Conservation (phyloP, 2,113 vertebrate species). For the Sitta europaea region DNA sequence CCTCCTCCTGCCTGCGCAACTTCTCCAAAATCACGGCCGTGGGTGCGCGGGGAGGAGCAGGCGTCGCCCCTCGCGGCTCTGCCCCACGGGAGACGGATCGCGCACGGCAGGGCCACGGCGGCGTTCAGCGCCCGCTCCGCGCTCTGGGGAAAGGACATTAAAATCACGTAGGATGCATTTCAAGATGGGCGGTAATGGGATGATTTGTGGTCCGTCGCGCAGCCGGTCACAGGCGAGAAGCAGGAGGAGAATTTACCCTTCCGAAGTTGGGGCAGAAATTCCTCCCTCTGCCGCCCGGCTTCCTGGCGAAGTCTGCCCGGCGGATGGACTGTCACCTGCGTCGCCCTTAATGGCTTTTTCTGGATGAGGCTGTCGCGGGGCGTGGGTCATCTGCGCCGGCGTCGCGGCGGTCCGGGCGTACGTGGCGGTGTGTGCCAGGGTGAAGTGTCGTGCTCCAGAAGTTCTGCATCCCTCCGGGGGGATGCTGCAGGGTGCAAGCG, state of each 20-base stretch:
- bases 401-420: background rate
- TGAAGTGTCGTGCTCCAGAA: slow-evolving; percentile 49
- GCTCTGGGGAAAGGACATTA: background rate
- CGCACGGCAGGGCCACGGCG: background rate
- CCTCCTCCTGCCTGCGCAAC: background rate
- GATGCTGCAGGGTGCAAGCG: slow-evolving; percentile 15
- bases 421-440: slow-evolving; percentile 44
- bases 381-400: background rate
- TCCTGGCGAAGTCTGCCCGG: background rate
- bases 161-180: background rate
- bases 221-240: background rate
- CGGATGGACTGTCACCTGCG: slow-evolving; percentile 37
- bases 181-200: background rate
- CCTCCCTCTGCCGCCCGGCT: background rate
- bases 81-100: background rate
- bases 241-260: background rate
- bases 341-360: background rate
- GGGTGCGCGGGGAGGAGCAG: background rate
- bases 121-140: slow-evolving; percentile 4
- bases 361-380: background rate
- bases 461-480: slow-evolving; percentile 47
- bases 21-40: slow-evolving; percentile 51
- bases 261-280: background rate
- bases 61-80: background rate
- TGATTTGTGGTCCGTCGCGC: background rate